Conservation (phyloP, 2,113 vertebrate genomes). For the Archilochus colubris region DNA sequence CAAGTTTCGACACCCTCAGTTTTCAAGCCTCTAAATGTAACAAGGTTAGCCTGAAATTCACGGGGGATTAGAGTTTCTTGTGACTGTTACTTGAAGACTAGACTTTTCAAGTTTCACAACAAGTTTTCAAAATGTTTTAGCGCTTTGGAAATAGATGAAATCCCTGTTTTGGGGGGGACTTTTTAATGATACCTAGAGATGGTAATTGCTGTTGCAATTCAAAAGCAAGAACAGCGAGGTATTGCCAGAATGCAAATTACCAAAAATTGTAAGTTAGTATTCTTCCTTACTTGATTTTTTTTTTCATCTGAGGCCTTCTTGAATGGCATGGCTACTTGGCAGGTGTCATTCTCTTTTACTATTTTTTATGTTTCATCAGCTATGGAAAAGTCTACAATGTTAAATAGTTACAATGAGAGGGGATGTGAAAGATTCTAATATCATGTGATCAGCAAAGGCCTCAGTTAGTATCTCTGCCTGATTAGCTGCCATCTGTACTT, state of each 20-base stretch:
- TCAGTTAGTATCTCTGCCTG: background rate
- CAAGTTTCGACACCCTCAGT: background rate
- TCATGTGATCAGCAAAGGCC: background rate
- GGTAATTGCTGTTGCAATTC: background rate
- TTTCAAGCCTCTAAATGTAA: background rate
- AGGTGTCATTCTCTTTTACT: background rate
- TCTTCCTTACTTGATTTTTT: background rate
- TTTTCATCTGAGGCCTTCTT: background rate
- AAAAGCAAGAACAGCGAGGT: background rate
- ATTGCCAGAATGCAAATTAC: background rate
- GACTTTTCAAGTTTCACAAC: background rate
- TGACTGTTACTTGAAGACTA: background rate
- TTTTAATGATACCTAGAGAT: background rate
- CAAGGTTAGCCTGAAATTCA: background rate
- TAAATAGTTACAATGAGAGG: background rate
- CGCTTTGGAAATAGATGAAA: background rate
- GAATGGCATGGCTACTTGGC: background rate
- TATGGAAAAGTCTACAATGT: background rate
- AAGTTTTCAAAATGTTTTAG: background rate
- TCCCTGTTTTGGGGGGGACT: background rate
- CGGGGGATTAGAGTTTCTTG: background rate
- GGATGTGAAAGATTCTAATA: background rate
- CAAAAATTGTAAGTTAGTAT: background rate
- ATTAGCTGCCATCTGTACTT: conserved; percentile 4
- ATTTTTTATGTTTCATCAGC: background rate